These are phyloP conservation scores for Delia radicum DNA, from an alignment of 1,140 invertebrate species.

Conservation along the genomic window DNA sequence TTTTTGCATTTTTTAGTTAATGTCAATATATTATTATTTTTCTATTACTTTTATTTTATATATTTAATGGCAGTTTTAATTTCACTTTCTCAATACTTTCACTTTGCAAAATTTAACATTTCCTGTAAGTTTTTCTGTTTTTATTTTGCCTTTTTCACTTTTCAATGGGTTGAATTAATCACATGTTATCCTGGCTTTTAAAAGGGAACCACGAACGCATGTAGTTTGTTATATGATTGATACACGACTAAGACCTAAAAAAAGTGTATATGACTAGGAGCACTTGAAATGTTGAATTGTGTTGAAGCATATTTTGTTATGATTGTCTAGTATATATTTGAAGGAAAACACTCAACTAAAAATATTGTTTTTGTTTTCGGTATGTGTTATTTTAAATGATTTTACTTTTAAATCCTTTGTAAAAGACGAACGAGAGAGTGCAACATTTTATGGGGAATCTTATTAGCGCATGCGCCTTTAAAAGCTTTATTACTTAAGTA, in stretches of 20 bases:
- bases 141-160: too few relatives aligned
- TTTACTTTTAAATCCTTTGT: background rate
- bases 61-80: background rate
- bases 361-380: background rate
- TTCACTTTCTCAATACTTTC: background rate
- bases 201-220: background rate
- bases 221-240: background rate
- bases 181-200: conserved; percentile 15
- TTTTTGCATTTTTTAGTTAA: background rate
- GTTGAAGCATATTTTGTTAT: background rate
- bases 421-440: background rate
- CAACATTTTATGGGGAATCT: too few relatives aligned
- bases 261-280: background rate
- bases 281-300: background rate
- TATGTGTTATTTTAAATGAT: background rate
- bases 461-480: too few relatives aligned
- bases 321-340: background rate
- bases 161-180: too few relatives aligned
- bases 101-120: background rate
- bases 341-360: background rate
- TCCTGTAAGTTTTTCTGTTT: too few relatives aligned
- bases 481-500: too few relatives aligned
- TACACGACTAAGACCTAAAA: background rate
- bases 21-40: background rate
- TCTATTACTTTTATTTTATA: background rate